Evolutionary conservation across 1,140 invertebrate genomes (phyloP).

Genomic region (Nasonia longicornis): DNA sequence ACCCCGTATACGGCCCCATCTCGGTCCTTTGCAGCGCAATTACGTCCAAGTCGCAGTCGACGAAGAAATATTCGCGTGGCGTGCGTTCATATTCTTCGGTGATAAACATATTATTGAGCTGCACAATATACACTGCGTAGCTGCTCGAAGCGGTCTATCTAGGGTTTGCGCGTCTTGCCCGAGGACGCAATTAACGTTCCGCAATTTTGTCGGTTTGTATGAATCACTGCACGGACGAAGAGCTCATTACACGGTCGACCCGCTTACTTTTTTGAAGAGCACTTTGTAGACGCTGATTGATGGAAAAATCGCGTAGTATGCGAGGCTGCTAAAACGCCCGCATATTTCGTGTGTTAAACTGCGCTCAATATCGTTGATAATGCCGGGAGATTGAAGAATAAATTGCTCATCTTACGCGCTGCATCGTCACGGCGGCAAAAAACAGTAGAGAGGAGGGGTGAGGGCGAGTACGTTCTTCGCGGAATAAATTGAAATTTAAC

Average conservation of each 20-base stretch:
- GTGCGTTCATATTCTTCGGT: neutral
- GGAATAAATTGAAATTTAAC: slow-evolving; percentile 6
- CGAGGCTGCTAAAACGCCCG: too few relatives aligned
- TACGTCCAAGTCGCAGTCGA: neutral
- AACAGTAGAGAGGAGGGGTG: neutral
- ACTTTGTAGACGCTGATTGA: too few relatives aligned
- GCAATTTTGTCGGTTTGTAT: neutral
- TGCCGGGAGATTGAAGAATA: neutral
- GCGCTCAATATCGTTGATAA: too few relatives aligned
- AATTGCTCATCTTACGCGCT: neutral
- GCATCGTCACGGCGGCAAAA: neutral
- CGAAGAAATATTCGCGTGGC: neutral
- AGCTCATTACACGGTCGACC: slow-evolving; percentile 27
- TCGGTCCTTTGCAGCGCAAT: neutral
- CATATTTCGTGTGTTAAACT: too few relatives aligned
- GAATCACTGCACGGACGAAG: neutral
- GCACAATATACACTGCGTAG: neutral
- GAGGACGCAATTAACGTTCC: slow-evolving; percentile 38
- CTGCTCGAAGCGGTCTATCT: neutral
- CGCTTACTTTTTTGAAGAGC: too few relatives aligned
- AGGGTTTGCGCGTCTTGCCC: neutral
- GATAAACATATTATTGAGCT: neutral
- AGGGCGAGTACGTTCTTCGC: neutral
- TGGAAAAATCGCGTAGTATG: too few relatives aligned
- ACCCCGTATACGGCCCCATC: neutral